Base-by-base conservation (phyloP, 2,113 vertebrate genomes). In the Takifugu bimaculatus region DNA sequence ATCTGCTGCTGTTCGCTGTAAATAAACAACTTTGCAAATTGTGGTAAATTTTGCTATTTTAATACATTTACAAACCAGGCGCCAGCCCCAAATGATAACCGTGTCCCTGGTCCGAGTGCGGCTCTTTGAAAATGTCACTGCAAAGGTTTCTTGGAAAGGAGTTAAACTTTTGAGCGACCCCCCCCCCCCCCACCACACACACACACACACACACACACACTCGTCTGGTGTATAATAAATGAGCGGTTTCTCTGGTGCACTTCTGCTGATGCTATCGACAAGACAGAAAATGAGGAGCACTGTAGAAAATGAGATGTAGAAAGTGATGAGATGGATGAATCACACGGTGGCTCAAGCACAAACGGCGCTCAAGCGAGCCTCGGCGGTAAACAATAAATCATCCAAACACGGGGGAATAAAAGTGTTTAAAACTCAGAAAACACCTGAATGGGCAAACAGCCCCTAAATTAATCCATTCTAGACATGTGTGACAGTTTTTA, bases 271-370 rank as follows among this genome's bases (percentile, higher is more conserved):
- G n/a, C 49, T 32, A n/a, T 12, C 29, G 50, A 32, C 51, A 12
- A 54, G 14, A 32, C 35, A 61, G 20, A 60, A 32, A 65, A 14
- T 50, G 59, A 39, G 49, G 70, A 51, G 47, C 2, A 29, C 15
- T 48, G 61, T 63, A 70, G 63, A 63, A 55, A 62, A 10, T 7
- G 47, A 67, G 15, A 60, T 50, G 28, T 43, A 65, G 45, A 28
- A 57, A 62, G 59, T 20, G 58, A 74, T 5, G 48, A 63, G 26
- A 64, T 14, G 54, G 67, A 55, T 71, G 63, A 79, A 65, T 85
- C 61, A 59, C 50, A 7, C 75, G 62, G 35, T 74, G 35, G 35
- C 35, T 39, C 35, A 39, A 39, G 11, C 35, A 39, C 47, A 77
- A 57, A 82, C 35, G 11, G 35, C 7, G 35, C 35, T 39, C 25